A percentile compares a stretch with the other conserved stretches of the same genome.
These are phyloP conservation scores for Babyrousa celebensis DNA, from an alignment of 2,797 vertebrate species.

Conservation along the genomic window DNA sequence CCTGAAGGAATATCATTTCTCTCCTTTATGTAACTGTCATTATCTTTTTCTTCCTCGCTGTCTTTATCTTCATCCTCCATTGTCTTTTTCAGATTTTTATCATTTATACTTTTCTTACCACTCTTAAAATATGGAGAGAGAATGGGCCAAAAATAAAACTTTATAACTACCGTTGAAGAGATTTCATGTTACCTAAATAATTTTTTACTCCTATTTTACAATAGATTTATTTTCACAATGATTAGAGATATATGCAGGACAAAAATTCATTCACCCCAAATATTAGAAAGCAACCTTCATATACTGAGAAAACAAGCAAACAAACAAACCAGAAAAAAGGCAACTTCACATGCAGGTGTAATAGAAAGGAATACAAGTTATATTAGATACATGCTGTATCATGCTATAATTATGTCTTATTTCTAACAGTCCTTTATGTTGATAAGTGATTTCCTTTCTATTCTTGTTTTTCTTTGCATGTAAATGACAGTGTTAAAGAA, in stretches of 20 bases:
- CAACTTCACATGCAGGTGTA: neutral
- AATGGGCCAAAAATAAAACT: conserved; percentile 59
- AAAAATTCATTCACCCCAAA: conserved; percentile 61
- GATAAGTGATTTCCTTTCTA: conserved; percentile 1
- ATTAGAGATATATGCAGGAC: conserved; percentile 26
- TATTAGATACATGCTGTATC: neutral
- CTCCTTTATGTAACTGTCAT: conserved; percentile 91
- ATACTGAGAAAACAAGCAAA: conserved; percentile 33
- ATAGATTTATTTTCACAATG: conserved; percentile 26
- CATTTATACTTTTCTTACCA: conserved; percentile 89
- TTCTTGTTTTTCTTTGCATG: neutral
- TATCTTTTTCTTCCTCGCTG: conserved; percentile 90
- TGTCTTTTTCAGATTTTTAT: conserved; percentile 89
- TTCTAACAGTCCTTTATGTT: neutral
- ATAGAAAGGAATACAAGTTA: neutral
- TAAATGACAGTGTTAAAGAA: conserved; percentile 68
- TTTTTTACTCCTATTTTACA: conserved; percentile 36
- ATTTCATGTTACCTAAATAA: neutral
- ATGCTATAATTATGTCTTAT: neutral
- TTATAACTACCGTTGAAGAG: conserved; percentile 36
- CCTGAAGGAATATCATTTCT: conserved; percentile 91
- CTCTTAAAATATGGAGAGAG: conserved; percentile 87
- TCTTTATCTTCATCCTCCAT: conserved; percentile 93
- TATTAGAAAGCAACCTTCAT: conserved; percentile 36
- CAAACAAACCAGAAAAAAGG: neutral